These are phyloP conservation scores for Aproaerema taeniolella DNA, from an alignment of 2,888 invertebrate species.

Conservation along the genomic window DNA sequence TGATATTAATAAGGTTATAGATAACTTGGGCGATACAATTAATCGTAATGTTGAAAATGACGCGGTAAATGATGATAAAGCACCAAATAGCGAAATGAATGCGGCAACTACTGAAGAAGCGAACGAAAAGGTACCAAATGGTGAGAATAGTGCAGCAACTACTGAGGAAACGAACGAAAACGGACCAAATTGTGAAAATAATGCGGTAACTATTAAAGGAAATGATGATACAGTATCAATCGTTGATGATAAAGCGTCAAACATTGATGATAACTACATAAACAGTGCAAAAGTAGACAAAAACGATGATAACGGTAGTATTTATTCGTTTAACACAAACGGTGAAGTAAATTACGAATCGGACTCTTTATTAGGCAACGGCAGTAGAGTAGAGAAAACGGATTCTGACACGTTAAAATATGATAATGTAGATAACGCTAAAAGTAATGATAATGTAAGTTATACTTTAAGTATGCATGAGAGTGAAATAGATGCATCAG, in stretches of 20 bases:
- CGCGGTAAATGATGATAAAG: not conserved
- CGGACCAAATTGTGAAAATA: not conserved
- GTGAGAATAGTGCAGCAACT: not conserved
- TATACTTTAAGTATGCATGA: not conserved
- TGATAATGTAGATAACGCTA: conserved; percentile 5
- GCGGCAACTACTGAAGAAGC: not conserved
- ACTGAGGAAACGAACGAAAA: not conserved
- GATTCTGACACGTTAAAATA: not conserved
- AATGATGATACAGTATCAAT: no score
- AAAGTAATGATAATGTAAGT: not conserved
- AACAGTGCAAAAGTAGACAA: not conserved
- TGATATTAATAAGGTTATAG: conserved; percentile 37
- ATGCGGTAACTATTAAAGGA: not conserved
- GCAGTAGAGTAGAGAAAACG: conserved; percentile 17
- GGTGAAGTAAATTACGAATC: conserved; percentile 10
- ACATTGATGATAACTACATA: not conserved
- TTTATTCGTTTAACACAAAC: not conserved
- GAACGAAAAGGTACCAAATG: not conserved
- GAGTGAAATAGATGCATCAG: not conserved
- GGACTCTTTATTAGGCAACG: conserved; percentile 12
- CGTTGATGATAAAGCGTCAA: no score
- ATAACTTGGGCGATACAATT: conserved; percentile 30
- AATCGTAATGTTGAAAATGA: conserved; percentile 18
- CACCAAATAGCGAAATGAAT: no score
- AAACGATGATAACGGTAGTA: conserved; percentile 1